A percentile compares a stretch with the other conserved stretches of the same genome.
Evolutionary conservation across 1,140 invertebrate species (phyloP).

Genomic region (Heliconius congener): DNA sequence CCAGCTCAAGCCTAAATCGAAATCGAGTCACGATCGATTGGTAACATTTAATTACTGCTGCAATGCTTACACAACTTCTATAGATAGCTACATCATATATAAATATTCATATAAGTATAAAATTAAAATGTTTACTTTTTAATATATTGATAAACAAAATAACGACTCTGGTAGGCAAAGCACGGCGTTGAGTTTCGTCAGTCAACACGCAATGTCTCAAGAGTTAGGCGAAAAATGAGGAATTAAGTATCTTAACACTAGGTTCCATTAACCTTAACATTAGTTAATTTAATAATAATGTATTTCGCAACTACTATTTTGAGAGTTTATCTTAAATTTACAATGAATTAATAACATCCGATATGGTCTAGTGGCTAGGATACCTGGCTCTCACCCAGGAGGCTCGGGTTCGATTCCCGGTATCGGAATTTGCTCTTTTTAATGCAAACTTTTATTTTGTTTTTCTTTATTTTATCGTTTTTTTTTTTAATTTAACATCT

Average conservation of each 20-base stretch:
- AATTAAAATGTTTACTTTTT: not conserved
- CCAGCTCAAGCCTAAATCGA: not conserved
- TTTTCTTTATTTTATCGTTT: not conserved
- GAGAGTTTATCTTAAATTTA: not conserved
- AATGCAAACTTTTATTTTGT: not conserved
- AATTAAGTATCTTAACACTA: too few species aligned
- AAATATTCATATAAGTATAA: not conserved
- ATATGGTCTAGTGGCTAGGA: constrained; percentile 72
- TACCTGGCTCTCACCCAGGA: constrained; percentile 61
- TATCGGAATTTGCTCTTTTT: constrained; percentile 46
- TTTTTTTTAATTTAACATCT: not conserved
- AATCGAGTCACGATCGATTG: not conserved
- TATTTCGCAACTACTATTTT: not conserved
- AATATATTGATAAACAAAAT: not conserved
- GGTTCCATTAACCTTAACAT: too few species aligned
- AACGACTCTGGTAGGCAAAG: too few species aligned
- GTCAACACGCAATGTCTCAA: too few species aligned
- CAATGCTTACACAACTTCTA: constrained; percentile 16
- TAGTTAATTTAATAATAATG: too few species aligned
- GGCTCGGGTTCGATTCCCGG: constrained; percentile 62
- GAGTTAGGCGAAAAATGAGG: too few species aligned
- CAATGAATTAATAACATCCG: constrained; percentile 39
- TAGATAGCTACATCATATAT: not conserved
- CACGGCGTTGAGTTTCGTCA: too few species aligned
- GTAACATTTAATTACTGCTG: constrained; percentile 21